Evolutionary conservation across 2,888 invertebrate genomes (phyloP), one percentile per base, ranked within the genome.

Genomic region (Hybos culiciformis): DNA sequence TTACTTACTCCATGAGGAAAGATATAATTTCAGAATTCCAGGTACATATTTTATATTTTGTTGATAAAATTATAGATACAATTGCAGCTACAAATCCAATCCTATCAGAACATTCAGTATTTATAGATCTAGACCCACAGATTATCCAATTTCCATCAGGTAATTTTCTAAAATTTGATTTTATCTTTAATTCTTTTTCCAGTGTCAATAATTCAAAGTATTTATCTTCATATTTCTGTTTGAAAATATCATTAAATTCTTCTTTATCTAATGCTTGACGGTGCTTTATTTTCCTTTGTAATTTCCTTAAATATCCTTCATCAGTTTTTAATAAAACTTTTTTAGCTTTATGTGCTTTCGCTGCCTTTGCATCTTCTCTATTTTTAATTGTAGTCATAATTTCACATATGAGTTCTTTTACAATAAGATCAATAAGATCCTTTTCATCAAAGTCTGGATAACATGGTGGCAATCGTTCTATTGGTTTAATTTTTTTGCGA

Each of bases 21-120:
- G n/a, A n/a, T n/a, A n/a, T 70, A 1, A 79, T 68, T 1, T 72
- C 70, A 0, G 57, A 45, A 2, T 72, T 72, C 80, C 80, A 80
- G 0, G 78, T 72, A 23, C 70, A 57, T 3, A 64, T 53, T 26
- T 54, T 61, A 36, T 61, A 65, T 52, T 78, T 79, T 48, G 73
- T 71, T 1, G 77, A 73, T 7, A 77, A 71, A 1, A 76, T 73
- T 1, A 53, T 50, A 3, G 59, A 6, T 29, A 29, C 12, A n/a
- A 29, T n/a, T 29, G 29, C 36, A n/a, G 37, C 29, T 29, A n/a
- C n/a, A 12, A 29, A 12, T n/a, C n/a, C 29, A 6, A 21, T 56
- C 56, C 26, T 24, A 52, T 51, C 12, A 43, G 24, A 24, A 58
- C 54, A n/a, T 57, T 54, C 4, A 61, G 52, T 0, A 61, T 62